Evolutionary conservation across 23 tunicate genomes (phyloP).

Genomic region (Aplidium turbinatum): DNA sequence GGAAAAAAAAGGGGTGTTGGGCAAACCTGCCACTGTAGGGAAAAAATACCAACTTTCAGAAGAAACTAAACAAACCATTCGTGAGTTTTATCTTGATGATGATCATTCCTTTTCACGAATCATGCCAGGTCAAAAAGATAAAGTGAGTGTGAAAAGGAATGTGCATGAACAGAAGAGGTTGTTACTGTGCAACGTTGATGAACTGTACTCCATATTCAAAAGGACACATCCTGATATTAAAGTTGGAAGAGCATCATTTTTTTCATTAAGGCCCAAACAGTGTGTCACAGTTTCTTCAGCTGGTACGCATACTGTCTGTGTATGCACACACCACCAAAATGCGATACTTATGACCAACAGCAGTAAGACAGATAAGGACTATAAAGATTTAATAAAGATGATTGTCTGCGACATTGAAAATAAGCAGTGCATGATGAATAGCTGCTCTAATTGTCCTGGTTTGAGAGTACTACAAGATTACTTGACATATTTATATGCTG

Average conservation of each 20-base stretch:
- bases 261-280: constrained; percentile 3
- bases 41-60: too few relatives aligned
- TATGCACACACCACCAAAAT: constrained; percentile 25
- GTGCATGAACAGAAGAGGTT: background rate
- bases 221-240: background rate
- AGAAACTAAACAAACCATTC: too few relatives aligned
- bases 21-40: too few relatives aligned
- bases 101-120: background rate
- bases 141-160: background rate
- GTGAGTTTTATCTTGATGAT: constrained; percentile 8
- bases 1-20: too few relatives aligned
- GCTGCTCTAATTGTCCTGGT: constrained; percentile 5
- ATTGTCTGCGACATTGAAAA: background rate
- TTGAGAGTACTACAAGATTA: background rate
- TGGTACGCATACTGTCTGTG: constrained; percentile 7
- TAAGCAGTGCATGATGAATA: constrained; percentile 2
- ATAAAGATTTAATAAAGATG: constrained; percentile 14
- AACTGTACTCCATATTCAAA: background rate
- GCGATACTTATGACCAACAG: constrained; percentile 2
- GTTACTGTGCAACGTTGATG: background rate
- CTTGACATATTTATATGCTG: background rate
- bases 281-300: constrained; percentile 9
- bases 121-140: constrained; percentile 32
- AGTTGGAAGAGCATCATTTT: background rate
- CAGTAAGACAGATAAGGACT: background rate